A percentile compares a stretch with the other conserved stretches of the same genome.
phyloP scores from a whole-genome alignment of 2,113 vertebrate species.

The Colistium nudipinnis region DNA sequence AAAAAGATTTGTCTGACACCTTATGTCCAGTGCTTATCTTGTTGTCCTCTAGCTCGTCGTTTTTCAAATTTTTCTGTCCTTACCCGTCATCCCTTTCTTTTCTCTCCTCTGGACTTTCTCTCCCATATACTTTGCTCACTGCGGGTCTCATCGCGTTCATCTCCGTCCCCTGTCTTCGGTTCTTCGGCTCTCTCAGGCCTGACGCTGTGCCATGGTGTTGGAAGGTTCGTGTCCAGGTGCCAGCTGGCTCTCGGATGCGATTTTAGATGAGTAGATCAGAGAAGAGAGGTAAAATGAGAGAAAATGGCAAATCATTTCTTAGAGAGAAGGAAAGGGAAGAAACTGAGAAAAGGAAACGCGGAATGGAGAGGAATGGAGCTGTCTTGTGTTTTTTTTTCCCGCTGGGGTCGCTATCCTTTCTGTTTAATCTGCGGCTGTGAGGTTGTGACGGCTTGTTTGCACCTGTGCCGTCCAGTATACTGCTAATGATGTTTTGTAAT shows the following conservation, averaged over 20 bases:
- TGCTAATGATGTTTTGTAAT: constrained; percentile 71
- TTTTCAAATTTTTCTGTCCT: constrained; percentile 8
- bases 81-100: constrained; percentile 55
- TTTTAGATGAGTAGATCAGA: constrained; percentile 56
- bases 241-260: constrained; percentile 57
- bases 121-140: constrained; percentile 13
- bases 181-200: constrained; percentile 48
- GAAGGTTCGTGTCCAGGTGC: constrained; percentile 54
- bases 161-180: constrained; percentile 28
- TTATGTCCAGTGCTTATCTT: too few relatives aligned
- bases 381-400: constrained; percentile 25
- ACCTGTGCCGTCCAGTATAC: constrained; percentile 40
- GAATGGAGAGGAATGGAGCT: constrained; percentile 41
- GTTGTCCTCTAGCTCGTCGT: not conserved
- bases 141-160: constrained; percentile 14
- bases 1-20: constrained; percentile 1
- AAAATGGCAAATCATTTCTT: constrained; percentile 30
- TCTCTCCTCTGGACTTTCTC: constrained; percentile 5
- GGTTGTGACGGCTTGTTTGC: constrained; percentile 49
- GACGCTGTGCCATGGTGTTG: constrained; percentile 50
- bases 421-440: constrained; percentile 48
- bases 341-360: constrained; percentile 29
- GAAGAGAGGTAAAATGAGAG: constrained; percentile 52
- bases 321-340: constrained; percentile 10
- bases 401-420: constrained; percentile 14